These are phyloP conservation scores for Polydrusus pterygomalis DNA, from an alignment of 2,888 invertebrate genomes.

Conservation along the genomic window DNA sequence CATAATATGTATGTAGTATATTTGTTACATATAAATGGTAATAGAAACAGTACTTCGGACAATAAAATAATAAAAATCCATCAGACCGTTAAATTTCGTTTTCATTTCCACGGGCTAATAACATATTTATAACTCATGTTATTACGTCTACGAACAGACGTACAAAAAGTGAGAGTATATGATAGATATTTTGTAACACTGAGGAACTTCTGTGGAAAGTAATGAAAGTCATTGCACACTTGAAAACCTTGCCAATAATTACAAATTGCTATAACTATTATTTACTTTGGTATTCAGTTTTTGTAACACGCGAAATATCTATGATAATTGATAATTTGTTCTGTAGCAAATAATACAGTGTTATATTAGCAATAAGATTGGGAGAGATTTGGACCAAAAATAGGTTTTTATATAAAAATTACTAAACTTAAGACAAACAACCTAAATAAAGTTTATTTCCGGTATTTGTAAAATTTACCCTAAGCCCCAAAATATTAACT, in stretches of 20 bases:
- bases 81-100: slow-evolving; percentile 31
- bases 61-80: slow-evolving; percentile 17
- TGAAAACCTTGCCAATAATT: slow-evolving; percentile 11
- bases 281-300: slow-evolving; percentile 1
- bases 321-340: background rate
- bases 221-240: slow-evolving; percentile 33
- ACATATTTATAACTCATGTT: background rate
- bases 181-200: slow-evolving; percentile 34
- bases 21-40: background rate
- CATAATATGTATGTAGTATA: background rate
- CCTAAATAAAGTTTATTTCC: no score
- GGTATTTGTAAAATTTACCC: no score
- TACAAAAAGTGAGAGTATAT: slow-evolving; percentile 36
- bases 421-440: no score
- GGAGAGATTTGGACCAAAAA: no score
- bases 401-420: no score
- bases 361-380: background rate
- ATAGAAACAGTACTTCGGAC: background rate
- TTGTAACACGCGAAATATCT: slow-evolving; percentile 1
- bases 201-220: slow-evolving; percentile 39
- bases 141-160: slow-evolving; percentile 18
- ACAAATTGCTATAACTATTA: background rate
- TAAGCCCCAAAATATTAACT: no score
- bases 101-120: slow-evolving; percentile 18
- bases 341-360: background rate